Base-by-base conservation (phyloP, 2,888 invertebrate genomes). In the Standfussiana lucernea region DNA sequence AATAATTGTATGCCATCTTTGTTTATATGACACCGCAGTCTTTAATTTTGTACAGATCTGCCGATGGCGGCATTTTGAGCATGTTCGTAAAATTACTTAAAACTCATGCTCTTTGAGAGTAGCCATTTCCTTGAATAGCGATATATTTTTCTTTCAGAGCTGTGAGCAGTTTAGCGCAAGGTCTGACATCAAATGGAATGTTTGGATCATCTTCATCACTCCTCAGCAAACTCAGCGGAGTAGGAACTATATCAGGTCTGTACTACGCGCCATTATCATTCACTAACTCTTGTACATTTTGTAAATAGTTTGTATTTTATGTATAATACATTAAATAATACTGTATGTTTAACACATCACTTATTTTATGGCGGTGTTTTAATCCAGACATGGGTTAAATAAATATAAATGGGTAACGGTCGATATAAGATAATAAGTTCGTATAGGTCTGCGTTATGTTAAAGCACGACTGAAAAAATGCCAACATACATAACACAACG, bases 191-290 rank as follows among this genome's bases (percentile, higher is more conserved):
- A 69, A 98, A 98, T 89, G 97, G 98, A 82, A 98, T 98, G 96
- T 98, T 98, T 93, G 98, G 98, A 83, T 98, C 98, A 28, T 98
- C 98, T 87, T 97, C 99, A 78, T 99, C 96, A 88, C 92, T 97
- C 89, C 94, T 97, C 90, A 97, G 96, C 94, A 97, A 97, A 93
- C 93, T 97, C 80, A 95, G 97, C 89, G 96, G 96, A 89, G 97
- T 97, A 86, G 96, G 96, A 87, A 93, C 95, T 85, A 97, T 97
- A 93, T 96, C 96, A 95, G 97, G 97, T 95, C 91, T 91, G 94
- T 95, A 92, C 88, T 83, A 65, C 53, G 79, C 72, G 62, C 69
- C 64, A 72, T 73, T 59, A 67, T 70, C 82, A 70, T 77, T 69
- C 72, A 65, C 67, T 47, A 73, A 64, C 21, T 24, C 65, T 79